Evolutionary conservation across 2,797 vertebrate genomes (phyloP).

Genomic region (Cygnus olor): DNA sequence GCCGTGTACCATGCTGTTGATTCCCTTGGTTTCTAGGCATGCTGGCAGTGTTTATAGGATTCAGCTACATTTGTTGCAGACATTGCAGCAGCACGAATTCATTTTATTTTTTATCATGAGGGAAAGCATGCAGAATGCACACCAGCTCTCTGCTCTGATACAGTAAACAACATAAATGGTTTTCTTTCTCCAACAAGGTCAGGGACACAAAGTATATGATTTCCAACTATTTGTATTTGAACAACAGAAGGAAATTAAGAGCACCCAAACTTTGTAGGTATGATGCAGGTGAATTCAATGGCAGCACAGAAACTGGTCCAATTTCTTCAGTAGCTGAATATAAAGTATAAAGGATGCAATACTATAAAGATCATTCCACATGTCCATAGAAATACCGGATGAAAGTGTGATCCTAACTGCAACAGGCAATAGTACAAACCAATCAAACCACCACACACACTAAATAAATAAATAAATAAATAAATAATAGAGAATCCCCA

Average conservation of each 20-base stretch:
- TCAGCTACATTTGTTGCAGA: not conserved
- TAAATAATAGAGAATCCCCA: not conserved
- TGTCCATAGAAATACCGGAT: not conserved
- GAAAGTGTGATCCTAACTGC: not conserved
- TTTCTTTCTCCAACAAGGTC: not conserved
- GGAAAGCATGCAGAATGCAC: not conserved
- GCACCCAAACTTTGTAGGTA: not conserved
- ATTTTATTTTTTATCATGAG: not conserved
- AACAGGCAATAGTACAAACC: not conserved
- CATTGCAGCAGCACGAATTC: not conserved
- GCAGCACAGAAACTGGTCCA: not conserved
- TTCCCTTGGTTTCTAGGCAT: not conserved
- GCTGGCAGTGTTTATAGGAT: not conserved
- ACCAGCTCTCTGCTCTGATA: not conserved
- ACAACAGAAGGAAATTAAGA: not conserved
- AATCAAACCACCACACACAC: not conserved
- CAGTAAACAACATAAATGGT: not conserved
- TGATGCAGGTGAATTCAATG: not conserved
- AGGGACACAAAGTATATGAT: not conserved
- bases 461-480: too few species aligned
- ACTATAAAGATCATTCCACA: not conserved
- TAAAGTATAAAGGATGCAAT: not conserved
- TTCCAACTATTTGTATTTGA: not conserved
- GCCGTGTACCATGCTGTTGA: not conserved
- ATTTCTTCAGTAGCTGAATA: not conserved